Percentiles rank a stretch among this genome's conserved stretches.
Evolutionary conservation across 2,888 invertebrate genomes (phyloP).

Genomic region (Acanthosepion pharaonis): DNA sequence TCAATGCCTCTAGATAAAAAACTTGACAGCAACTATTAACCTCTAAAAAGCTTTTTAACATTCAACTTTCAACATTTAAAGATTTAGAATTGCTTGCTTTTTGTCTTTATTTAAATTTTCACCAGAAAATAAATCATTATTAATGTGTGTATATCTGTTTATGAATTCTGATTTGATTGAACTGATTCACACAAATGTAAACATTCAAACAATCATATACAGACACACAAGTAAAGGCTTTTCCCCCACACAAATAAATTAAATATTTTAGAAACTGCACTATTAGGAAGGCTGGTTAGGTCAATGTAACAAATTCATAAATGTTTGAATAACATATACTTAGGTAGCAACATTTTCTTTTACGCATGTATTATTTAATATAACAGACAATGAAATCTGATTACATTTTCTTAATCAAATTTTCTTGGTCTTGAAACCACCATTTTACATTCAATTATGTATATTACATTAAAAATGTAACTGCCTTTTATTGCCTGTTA

Average conservation of each 20-base stretch:
- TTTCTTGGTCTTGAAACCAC: too few relatives aligned
- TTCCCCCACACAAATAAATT: neutral
- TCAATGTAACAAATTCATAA: too few relatives aligned
- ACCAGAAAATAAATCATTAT: neutral
- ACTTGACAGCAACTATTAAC: slow-evolving; percentile 8
- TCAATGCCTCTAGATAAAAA: neutral
- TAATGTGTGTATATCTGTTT: neutral
- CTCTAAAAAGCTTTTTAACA: neutral
- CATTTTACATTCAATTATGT: too few relatives aligned
- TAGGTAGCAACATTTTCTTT: too few relatives aligned
- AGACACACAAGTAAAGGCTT: neutral
- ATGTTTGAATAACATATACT: too few relatives aligned
- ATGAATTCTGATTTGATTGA: neutral
- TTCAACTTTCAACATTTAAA: neutral
- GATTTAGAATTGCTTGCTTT: neutral
- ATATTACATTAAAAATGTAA: too few relatives aligned
- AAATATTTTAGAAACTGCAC: neutral
- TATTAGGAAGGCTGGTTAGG: too few relatives aligned
- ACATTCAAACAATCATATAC: neutral
- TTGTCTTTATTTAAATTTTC: neutral
- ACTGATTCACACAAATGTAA: neutral
- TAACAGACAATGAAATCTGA: too few relatives aligned
- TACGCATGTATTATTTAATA: too few relatives aligned
- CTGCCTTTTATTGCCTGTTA: too few relatives aligned
- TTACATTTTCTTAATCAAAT: too few relatives aligned